A percentile compares a stretch with the other conserved stretches of the same genome.
Evolutionary conservation across 2,888 invertebrate genomes (phyloP).

Genomic region (Stenotaenia linearis): DNA sequence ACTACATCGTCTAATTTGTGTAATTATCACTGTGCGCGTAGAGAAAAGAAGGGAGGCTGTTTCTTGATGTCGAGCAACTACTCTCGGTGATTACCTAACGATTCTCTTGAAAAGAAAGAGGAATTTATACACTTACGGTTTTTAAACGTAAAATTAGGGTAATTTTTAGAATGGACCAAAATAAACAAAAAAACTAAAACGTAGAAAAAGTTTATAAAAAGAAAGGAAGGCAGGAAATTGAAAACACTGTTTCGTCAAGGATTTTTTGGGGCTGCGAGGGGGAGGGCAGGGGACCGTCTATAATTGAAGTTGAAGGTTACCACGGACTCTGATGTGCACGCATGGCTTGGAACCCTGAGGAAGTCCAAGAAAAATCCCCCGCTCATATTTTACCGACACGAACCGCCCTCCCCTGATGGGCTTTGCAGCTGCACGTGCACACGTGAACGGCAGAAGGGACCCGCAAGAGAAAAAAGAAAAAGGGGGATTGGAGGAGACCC

Average conservation of each 20-base stretch:
- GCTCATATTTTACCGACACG: slow-evolving; percentile 32
- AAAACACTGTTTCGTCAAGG: slow-evolving; percentile 7
- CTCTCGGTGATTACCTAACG: background rate
- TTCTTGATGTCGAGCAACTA: slow-evolving; percentile 12
- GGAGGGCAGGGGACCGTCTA: slow-evolving; percentile 21
- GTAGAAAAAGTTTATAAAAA: background rate
- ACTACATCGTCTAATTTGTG: slow-evolving; percentile 31
- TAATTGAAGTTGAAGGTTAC: slow-evolving; percentile 26
- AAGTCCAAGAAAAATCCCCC: slow-evolving; percentile 29
- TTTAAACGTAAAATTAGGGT: background rate
- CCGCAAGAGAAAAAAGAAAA: background rate
- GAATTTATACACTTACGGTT: background rate
- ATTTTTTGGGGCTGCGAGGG: background rate
- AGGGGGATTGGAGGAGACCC: background rate
- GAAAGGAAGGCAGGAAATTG: background rate
- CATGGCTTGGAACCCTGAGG: slow-evolving; percentile 32
- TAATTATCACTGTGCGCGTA: slow-evolving; percentile 28
- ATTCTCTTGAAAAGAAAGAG: slow-evolving; percentile 11
- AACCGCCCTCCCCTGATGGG: slow-evolving; percentile 31
- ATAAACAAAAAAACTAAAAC: background rate
- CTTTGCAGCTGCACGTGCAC: slow-evolving; percentile 32
- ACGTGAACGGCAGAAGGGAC: slow-evolving; percentile 22
- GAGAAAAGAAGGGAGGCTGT: background rate
- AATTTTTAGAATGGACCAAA: background rate
- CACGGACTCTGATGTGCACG: slow-evolving; percentile 29